Evolutionary conservation across 2,888 invertebrate species (phyloP), one percentile per base, ranked within the genome.

Genomic region (Invenusta paracnida): DNA sequence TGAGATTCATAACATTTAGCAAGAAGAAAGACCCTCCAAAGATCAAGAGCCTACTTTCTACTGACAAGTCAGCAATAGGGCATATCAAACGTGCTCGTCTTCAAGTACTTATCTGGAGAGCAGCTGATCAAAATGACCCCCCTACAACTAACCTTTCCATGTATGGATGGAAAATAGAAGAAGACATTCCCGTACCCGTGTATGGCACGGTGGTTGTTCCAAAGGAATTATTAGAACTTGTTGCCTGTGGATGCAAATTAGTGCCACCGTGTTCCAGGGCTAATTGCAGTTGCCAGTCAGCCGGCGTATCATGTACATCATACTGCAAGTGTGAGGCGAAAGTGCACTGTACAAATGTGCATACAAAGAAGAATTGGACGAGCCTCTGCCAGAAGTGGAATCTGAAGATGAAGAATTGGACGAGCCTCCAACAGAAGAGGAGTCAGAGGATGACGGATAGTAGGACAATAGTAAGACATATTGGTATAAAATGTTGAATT

Each of bases 301-400:
- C 27, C 23, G 73, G 73, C 27, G 73, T 73, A 73, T 73, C 73
- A 73, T 73, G 17, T 73, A 73, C 73, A 13, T 73, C 73, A 73
- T n/a, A 73, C 73, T 73, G 73, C 73, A 73, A 73, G 73, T 73
- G 73, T 73, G 27, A 73, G 23, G 73, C 73, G 73, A 73, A 73
- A 2, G 73, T 13, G 23, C 73, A 73, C 73, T 73, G 73, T 73
- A 25, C 5, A 73, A 73, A 25, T 13, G 73, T 73, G 73, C 73
- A 23, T 73, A 73, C 73, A 73, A 73, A 73, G 73, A 73, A 73
- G n/a, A 73, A 73, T 25, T 73, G 73, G 23, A 73, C 48, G 23
- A 13, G 73, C n/a, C n/a, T n/a, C n/a, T n/a, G n/a, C n/a, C 73
- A 73, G 73, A 13, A 5, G 27, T 13, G 23, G 23, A 5, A 13